A percentile compares a stretch with the other conserved stretches of the same genome.
These are phyloP conservation scores for Amniataba percoides DNA, from an alignment of 2,797 vertebrate genomes.

Conservation along the genomic window DNA sequence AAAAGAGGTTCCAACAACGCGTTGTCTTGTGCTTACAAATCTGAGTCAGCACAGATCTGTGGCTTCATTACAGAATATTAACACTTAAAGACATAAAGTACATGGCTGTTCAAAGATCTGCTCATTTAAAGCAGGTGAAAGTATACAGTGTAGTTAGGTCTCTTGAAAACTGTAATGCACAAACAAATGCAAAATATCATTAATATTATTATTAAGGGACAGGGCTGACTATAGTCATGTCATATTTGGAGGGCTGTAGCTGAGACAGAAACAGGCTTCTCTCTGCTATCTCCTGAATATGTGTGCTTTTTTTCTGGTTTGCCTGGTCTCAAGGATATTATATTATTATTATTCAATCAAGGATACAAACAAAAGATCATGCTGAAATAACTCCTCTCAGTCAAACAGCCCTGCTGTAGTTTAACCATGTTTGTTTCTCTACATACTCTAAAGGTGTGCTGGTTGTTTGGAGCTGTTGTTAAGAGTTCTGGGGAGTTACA, in stretches of 20 bases:
- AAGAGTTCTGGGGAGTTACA: background rate
- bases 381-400: background rate
- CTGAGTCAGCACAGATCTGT: background rate
- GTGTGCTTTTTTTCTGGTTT: background rate
- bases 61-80: background rate
- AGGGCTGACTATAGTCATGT: background rate
- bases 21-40: background rate
- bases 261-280: constrained; percentile 4
- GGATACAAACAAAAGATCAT: constrained; percentile 23
- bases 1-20: background rate
- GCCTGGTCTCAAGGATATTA: constrained; percentile 24
- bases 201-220: background rate
- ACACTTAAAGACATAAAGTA: background rate
- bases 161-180: too few species aligned
- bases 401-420: constrained; percentile 5
- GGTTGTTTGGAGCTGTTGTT: background rate
- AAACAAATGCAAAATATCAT: too few species aligned
- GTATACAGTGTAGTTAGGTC: too few species aligned
- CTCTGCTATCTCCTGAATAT: constrained; percentile 1
- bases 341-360: too few species aligned
- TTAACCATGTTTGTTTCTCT: background rate
- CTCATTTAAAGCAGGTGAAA: constrained; percentile 14
- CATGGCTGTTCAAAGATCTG: background rate
- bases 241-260: background rate
- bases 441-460: background rate